phyloP scores from a whole-genome alignment of 2,797 vertebrate genomes.

The Hippoglossus hippoglossus region DNA sequence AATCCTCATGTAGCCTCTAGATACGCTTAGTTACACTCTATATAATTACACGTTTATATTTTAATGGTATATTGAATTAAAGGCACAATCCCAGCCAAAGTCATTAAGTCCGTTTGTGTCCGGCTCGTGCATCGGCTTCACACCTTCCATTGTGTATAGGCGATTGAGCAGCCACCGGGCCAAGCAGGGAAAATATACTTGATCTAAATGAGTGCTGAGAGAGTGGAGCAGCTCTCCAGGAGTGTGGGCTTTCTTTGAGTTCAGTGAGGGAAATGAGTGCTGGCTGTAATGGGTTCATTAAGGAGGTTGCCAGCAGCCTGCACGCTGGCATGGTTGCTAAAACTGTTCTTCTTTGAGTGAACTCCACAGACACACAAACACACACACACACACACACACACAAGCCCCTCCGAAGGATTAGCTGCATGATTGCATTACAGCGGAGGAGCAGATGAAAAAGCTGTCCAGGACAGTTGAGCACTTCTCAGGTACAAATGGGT shows the following conservation, averaged over 20 bases:
- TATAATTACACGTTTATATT: not conserved
- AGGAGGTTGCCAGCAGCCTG: constrained; percentile 64
- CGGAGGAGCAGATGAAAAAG: constrained; percentile 2
- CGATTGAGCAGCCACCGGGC: constrained; percentile 12
- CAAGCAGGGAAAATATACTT: constrained; percentile 44
- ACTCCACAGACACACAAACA: constrained; percentile 30
- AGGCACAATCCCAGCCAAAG: not conserved
- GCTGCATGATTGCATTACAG: constrained; percentile 25
- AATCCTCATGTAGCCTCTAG: not conserved
- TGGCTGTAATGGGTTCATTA: constrained; percentile 72
- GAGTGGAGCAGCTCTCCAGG: constrained; percentile 42
- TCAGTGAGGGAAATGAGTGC: constrained; percentile 65
- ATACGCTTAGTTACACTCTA: not conserved
- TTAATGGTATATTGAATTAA: not conserved
- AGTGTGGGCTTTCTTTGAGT: constrained; percentile 64
- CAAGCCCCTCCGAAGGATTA: constrained; percentile 5
- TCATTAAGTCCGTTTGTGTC: constrained; percentile 3
- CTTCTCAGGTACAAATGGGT: not conserved
- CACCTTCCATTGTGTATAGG: constrained; percentile 43
- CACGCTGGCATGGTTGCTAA: constrained; percentile 37
- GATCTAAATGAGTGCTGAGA: constrained; percentile 59
- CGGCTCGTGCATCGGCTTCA: constrained; percentile 36
- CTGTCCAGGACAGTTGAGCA: not conserved
- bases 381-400: constrained; percentile 9
- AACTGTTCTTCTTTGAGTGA: constrained; percentile 57